Percentiles rank a stretch among this genome's conserved stretches.
Evolutionary conservation across 2,113 vertebrate genomes (phyloP).

Genomic region (Varanus salvator): DNA sequence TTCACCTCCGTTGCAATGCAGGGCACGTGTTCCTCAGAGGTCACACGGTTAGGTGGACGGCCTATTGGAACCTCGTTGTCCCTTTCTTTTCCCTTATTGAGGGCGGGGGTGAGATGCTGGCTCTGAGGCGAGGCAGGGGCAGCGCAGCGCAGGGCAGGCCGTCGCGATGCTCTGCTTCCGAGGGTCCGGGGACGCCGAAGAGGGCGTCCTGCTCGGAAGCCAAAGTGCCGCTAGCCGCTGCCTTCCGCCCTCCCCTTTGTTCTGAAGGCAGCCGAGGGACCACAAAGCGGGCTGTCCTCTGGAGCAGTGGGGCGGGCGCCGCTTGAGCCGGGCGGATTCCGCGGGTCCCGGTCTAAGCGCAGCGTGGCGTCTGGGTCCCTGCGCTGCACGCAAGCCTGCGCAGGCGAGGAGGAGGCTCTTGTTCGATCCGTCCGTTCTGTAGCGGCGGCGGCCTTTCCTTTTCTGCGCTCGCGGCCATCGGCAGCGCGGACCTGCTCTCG

Average conservation of each 20-base stretch:
- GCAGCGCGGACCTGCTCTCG: background rate
- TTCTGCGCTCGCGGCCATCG: background rate
- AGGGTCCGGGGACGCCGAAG: background rate
- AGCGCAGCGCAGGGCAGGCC: background rate
- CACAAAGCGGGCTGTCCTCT: slow-evolving; percentile 14
- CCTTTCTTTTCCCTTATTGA: no score
- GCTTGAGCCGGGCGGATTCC: background rate
- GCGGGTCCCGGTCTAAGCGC: background rate
- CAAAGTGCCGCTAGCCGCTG: background rate
- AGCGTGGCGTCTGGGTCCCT: no score
- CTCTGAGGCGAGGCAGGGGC: no score
- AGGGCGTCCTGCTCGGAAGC: background rate
- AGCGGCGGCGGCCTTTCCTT: background rate
- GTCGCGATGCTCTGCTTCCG: background rate
- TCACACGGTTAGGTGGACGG: slow-evolving; percentile 19
- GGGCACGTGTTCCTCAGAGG: slow-evolving; percentile 52
- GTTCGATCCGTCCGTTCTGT: no score
- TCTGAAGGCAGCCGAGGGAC: background rate
- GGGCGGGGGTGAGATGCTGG: no score
- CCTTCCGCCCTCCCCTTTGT: background rate
- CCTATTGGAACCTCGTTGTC: background rate
- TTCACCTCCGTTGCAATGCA: slow-evolving; percentile 55
- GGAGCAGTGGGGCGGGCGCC: background rate
- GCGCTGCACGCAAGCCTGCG: background rate
- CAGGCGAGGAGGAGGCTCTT: background rate